Conservation (phyloP, 92 coral and sea anemone genomes). For the Desmophyllum pertusum region DNA sequence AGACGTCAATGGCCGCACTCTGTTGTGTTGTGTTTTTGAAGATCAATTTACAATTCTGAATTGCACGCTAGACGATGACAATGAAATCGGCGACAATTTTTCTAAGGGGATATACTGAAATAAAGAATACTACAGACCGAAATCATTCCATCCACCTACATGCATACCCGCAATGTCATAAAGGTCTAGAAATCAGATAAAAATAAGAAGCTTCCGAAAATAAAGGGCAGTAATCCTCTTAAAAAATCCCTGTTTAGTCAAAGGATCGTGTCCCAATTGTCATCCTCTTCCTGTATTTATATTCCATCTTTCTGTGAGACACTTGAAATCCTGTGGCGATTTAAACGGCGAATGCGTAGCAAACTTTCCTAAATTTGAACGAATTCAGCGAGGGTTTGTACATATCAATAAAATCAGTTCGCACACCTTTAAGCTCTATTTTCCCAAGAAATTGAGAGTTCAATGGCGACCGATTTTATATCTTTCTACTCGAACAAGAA, state of each 20-base stretch:
- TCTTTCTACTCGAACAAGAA: background rate
- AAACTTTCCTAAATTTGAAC: background rate
- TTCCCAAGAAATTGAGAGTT: background rate
- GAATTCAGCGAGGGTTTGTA: background rate
- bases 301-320: conserved; percentile 46
- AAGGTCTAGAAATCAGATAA: conserved; percentile 24
- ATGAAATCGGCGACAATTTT: background rate
- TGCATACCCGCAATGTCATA: background rate
- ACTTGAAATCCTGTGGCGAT: conserved; percentile 55
- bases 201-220: conserved; percentile 42
- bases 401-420: background rate
- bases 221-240: conserved; percentile 44
- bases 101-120: too few species aligned
- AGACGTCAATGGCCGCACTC: background rate
- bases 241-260: conserved; percentile 5
- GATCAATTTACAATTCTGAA: background rate
- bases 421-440: background rate
- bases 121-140: background rate
- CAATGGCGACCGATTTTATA: background rate
- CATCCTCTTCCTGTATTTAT: conserved; percentile 46
- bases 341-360: conserved; percentile 42
- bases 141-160: background rate
- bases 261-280: conserved; percentile 40
- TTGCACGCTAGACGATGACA: background rate
- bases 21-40: background rate